Conservation (phyloP, 2,888 invertebrate genomes). For the Lithophane leautieri region DNA sequence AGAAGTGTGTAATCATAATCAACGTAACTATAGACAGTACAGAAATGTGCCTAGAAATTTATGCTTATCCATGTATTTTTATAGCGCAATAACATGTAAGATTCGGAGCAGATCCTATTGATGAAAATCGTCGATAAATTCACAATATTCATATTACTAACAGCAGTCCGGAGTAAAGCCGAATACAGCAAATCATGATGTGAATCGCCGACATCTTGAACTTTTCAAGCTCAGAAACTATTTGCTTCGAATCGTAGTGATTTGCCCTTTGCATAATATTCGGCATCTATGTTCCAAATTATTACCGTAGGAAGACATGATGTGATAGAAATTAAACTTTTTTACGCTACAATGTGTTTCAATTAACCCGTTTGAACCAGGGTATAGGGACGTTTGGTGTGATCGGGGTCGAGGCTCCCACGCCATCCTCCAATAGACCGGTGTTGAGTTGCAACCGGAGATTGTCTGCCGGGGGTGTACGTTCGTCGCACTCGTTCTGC, state of each 20-base stretch:
- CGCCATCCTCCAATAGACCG: constrained; percentile 81
- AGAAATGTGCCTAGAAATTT: constrained; percentile 89
- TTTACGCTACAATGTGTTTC: constrained; percentile 84
- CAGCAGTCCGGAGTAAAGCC: constrained; percentile 40
- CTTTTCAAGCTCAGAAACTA: constrained; percentile 40
- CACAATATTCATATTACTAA: constrained; percentile 45
- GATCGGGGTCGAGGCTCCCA: constrained; percentile 82
- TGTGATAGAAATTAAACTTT: constrained; percentile 90
- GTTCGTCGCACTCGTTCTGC: constrained; percentile 81
- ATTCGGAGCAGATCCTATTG: constrained; percentile 81
- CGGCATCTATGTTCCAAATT: constrained; percentile 87
- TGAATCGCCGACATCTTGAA: constrained; percentile 4
- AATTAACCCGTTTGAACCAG: constrained; percentile 63
- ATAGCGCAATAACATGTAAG: constrained; percentile 85
- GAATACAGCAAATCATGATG: constrained; percentile 54
- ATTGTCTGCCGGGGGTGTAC: constrained; percentile 77
- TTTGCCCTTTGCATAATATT: constrained; percentile 84
- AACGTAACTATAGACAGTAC: constrained; percentile 84
- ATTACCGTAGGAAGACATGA: constrained; percentile 87
- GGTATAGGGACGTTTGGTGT: constrained; percentile 61
- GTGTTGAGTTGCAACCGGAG: constrained; percentile 67
- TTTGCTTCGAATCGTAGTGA: constrained; percentile 86
- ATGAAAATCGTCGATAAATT: constrained; percentile 28
- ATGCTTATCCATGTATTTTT: constrained; percentile 89
- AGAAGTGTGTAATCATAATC: constrained; percentile 85